Evolutionary conservation across 2,113 vertebrate genomes (phyloP), one percentile per base, ranked within the genome.

Genomic region (Equus quagga): DNA sequence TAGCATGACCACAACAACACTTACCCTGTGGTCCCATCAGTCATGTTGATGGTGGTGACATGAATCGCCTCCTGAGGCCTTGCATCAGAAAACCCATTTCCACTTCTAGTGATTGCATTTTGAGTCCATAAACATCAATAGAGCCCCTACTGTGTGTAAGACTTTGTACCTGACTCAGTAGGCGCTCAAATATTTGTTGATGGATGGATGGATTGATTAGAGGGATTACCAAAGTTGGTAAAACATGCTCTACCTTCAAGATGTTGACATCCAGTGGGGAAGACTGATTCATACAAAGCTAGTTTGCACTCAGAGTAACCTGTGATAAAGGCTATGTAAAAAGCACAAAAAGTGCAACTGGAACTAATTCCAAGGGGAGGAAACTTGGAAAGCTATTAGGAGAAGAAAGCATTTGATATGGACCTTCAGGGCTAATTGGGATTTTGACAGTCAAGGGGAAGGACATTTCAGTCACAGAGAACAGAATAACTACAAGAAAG

Each of bases 121-220:
- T 90, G 83, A 97, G 11, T 89, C 28, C 83, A 21, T 80, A 92
- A 94, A 97, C 41, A 95, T 80, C 60, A 86, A 10, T n/a, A 88
- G 88, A 72, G 19, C 19, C 86, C 73, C 62, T 94, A 94, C 49
- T 89, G 60, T 91, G 89, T 88, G 19, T 78, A 91, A 93, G 56
- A 62, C 62, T 86, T 96, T 80, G 62, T 89, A 67, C 62, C 69
- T 80, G 65, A 41, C 41, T 87, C 79, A 96, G 70, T 80, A 93
- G 41, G 70, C 60, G 64, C 46, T 96, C 87, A 92, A 94, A 94
- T 97, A 94, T 81, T 97, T 94, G 90, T 51, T 94, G 84, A 96
- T 70, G 44, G 58, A 92, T 54, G 41, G 87, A 90, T 46, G 82
- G 90, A 96, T 70, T 96, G 90, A 90, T 89, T 84, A 75, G 70